These are phyloP conservation scores for Scrobipalpa atriplicella DNA, from an alignment of 2,888 invertebrate genomes.

Conservation along the genomic window DNA sequence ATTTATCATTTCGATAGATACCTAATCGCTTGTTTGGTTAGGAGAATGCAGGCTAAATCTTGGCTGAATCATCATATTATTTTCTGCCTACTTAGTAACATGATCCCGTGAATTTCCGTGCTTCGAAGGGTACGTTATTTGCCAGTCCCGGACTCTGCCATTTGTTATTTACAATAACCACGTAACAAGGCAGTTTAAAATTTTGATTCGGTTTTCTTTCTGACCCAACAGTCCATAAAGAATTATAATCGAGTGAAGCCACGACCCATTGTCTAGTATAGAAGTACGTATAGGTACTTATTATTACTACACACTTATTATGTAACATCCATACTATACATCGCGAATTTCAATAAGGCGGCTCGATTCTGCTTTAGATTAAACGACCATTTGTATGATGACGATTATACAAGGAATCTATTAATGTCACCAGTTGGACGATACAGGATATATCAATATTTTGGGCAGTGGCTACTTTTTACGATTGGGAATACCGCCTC, in stretches of 20 bases:
- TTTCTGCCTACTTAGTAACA: too few relatives aligned
- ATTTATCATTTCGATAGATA: neutral
- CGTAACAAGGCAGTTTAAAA: too few relatives aligned
- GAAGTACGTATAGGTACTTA: neutral
- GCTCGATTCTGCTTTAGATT: neutral
- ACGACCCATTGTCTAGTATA: neutral
- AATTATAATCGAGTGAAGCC: neutral
- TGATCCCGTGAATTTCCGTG: too few relatives aligned
- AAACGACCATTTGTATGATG: conserved; percentile 15
- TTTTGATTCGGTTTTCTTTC: too few relatives aligned
- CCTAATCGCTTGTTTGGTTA: too few relatives aligned
- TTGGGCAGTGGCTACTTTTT: neutral
- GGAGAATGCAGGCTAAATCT: too few relatives aligned
- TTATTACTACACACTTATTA: conserved; percentile 2
- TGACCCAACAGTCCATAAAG: too few relatives aligned
- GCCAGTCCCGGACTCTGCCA: too few relatives aligned
- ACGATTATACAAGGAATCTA: neutral
- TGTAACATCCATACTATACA: neutral
- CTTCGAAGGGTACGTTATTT: too few relatives aligned
- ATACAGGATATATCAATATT: conserved; percentile 13
- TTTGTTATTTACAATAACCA: too few relatives aligned
- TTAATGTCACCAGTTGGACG: neutral
- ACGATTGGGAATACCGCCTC: neutral
- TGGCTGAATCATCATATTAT: too few relatives aligned
- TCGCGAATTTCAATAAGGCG: neutral